A percentile compares a stretch with the other conserved stretches of the same genome.
phyloP scores from a whole-genome alignment of 2,888 invertebrate species.

The Lasioglossum zephyrum region DNA sequence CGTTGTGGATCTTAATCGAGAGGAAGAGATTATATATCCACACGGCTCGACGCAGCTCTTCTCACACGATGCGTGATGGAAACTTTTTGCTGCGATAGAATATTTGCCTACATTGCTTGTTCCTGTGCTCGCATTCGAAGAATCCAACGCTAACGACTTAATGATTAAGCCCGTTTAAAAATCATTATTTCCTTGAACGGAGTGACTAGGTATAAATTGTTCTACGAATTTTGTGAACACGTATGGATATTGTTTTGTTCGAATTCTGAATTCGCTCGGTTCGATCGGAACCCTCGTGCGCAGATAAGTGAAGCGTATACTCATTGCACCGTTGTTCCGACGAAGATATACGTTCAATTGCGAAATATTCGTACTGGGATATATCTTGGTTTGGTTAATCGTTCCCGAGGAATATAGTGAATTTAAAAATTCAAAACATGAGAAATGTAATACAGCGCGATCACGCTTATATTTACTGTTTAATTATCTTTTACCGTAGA shows the following conservation, averaged over 20 bases:
- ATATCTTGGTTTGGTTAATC: background rate
- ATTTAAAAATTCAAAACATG: background rate
- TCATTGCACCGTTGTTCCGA: background rate
- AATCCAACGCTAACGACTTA: background rate
- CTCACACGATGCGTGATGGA: conserved; percentile 73
- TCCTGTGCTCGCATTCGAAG: background rate
- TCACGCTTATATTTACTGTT: background rate
- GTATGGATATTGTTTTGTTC: background rate
- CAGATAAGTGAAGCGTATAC: background rate
- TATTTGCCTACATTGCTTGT: conserved; percentile 27
- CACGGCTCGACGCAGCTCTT: conserved; percentile 48
- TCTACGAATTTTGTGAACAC: background rate
- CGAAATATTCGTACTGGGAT: background rate
- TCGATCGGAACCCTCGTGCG: background rate
- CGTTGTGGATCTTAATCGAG: conserved; percentile 44
- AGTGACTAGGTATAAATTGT: background rate
- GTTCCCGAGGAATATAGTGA: background rate
- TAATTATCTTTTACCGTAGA: background rate
- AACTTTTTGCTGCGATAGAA: conserved; percentile 72
- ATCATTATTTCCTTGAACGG: background rate
- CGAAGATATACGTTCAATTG: background rate
- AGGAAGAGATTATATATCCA: conserved; percentile 42
- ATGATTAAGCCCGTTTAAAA: background rate
- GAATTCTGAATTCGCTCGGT: background rate
- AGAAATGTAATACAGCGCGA: background rate